A percentile compares a stretch with the other conserved stretches of the same genome.
Conservation (phyloP, 1,140 invertebrate genomes). For the Zaprionus tsacasi region DNA sequence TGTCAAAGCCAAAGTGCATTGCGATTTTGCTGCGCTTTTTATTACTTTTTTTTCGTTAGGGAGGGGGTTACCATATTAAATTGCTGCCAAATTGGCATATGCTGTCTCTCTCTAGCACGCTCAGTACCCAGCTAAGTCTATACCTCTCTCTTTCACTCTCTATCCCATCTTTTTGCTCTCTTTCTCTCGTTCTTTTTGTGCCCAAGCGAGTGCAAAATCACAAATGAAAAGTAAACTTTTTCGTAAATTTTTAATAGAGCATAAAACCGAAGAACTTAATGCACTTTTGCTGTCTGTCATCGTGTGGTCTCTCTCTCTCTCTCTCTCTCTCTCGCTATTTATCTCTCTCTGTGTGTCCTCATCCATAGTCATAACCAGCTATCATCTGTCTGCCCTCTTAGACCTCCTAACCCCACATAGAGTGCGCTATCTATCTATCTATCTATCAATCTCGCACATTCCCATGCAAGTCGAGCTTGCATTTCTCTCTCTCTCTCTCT, state of each 20-base stretch:
- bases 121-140: too few relatives aligned
- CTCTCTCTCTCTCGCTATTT: not conserved
- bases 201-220: not conserved
- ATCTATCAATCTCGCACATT: slow-evolving; percentile 9
- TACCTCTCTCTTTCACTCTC: not conserved
- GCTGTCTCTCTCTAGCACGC: not conserved
- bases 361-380: not conserved
- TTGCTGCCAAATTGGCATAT: not conserved
- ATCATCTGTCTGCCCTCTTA: not conserved
- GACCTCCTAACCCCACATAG: not conserved
- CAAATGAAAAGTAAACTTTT: slow-evolving; percentile 5
- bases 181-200: too few relatives aligned
- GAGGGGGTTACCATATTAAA: not conserved
- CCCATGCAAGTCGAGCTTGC: slow-evolving; percentile 48
- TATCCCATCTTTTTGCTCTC: not conserved
- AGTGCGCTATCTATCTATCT: slow-evolving; percentile 12
- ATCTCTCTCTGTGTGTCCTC: not conserved
- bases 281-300: slow-evolving; percentile 38
- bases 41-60: not conserved
- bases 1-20: slow-evolving; percentile 1
- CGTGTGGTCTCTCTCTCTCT: not conserved
- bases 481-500: slow-evolving; percentile 18
- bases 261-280: slow-evolving; percentile 29
- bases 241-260: not conserved
- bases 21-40: slow-evolving; percentile 7